A percentile compares a stretch with the other conserved stretches of the same genome.
phyloP scores from a whole-genome alignment of 2,888 invertebrate species.

The Tipula helvola region DNA sequence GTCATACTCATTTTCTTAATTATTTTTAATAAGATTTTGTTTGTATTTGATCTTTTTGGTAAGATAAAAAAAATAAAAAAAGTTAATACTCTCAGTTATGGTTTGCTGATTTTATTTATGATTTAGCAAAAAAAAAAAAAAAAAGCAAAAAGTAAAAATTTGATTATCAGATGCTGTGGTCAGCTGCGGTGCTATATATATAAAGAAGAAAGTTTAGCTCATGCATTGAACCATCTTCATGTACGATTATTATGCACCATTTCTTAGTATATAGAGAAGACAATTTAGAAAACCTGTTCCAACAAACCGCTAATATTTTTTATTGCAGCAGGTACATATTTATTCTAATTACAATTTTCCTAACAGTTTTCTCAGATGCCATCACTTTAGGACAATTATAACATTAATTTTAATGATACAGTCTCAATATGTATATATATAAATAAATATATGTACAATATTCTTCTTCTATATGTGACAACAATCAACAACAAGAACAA shows the following conservation, averaged over 20 bases:
- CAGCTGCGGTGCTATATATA: not conserved
- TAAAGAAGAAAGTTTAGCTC: not conserved
- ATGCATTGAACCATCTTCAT: not conserved
- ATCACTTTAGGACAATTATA: not conserved
- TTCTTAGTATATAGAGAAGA: not conserved
- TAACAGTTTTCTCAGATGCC: not conserved
- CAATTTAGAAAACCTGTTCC: not conserved
- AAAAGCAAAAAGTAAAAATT: not conserved
- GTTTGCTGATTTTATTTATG: not conserved
- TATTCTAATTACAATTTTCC: not conserved
- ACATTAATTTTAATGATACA: not conserved
- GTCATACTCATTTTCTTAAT: not conserved
- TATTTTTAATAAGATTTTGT: not conserved
- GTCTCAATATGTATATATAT: not conserved
- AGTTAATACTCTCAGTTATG: not conserved
- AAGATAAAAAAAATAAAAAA: not conserved
- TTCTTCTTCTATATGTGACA: not conserved
- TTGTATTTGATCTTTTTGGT: not conserved
- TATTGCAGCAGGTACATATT: not conserved
- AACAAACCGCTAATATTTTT: not conserved
- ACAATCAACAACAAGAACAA: not conserved
- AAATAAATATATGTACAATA: not conserved
- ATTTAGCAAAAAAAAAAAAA: not conserved
- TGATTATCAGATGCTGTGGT: not conserved
- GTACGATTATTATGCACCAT: not conserved